Conservation (phyloP, 2,888 invertebrate genomes). For the Caenorhabditis panamensis region DNA sequence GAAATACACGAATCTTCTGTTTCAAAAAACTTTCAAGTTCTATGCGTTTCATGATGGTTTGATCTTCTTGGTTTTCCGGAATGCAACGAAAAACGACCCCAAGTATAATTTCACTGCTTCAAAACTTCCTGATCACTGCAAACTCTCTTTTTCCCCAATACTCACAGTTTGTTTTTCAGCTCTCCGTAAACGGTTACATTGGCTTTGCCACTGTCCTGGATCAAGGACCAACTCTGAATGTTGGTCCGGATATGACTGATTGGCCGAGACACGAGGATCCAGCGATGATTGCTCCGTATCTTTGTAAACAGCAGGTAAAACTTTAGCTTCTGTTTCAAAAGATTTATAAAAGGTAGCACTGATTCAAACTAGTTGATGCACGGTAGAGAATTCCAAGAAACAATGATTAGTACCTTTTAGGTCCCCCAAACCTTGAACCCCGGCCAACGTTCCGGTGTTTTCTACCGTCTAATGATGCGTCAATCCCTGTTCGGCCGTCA, state of each 20-base stretch:
- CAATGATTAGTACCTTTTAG: no score
- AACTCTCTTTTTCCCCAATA: no score
- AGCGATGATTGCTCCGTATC: conserved; percentile 81
- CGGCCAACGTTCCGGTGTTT: conserved; percentile 77
- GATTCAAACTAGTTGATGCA: no score
- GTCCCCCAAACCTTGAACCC: conserved; percentile 78
- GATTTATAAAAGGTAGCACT: no score
- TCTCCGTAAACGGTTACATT: conserved; percentile 80
- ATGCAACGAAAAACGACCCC: no score
- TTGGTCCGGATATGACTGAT: conserved; percentile 78
- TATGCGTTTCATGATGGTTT: no score
- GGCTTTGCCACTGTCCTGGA: conserved; percentile 80
- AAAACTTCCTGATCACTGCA: no score
- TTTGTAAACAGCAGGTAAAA: conserved; percentile 80
- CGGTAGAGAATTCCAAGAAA: no score
- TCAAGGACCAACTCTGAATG: conserved; percentile 80
- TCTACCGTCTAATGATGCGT: conserved; percentile 78
- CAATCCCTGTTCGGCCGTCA: conserved; percentile 79
- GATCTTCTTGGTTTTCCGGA: no score
- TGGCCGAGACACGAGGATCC: conserved; percentile 81
- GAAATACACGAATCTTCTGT: no score
- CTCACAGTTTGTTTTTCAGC: conserved; percentile 59
- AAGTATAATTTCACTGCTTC: no score
- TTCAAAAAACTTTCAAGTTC: background rate
- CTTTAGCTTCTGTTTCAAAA: no score